Percentiles rank a stretch among this genome's conserved stretches.
These are phyloP conservation scores for Sorex fumeus DNA, from an alignment of 2,113 vertebrate genomes.

Conservation along the genomic window DNA sequence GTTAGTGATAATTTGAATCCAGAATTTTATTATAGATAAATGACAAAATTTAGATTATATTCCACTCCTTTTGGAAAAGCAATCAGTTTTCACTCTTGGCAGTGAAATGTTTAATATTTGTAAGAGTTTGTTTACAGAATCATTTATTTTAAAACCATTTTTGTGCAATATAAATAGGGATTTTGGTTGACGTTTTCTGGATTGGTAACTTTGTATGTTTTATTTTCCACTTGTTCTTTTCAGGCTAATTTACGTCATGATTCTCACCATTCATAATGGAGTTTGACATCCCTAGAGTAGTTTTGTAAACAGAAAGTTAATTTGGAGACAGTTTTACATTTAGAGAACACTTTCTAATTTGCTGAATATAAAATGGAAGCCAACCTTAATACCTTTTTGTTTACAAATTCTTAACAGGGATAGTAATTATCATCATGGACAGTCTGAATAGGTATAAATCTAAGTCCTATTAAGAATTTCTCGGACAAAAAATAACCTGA, in stretches of 20 bases:
- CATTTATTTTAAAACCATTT: not conserved
- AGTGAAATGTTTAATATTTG: not conserved
- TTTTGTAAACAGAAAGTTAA: conserved; percentile 79
- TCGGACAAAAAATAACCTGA: conserved; percentile 72
- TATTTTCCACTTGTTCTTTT: conserved; percentile 65
- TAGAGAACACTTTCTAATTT: conserved; percentile 77
- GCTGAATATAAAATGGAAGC: conserved; percentile 74
- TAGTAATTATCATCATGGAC: conserved; percentile 71
- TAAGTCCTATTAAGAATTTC: conserved; percentile 73
- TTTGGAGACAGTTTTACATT: conserved; percentile 74
- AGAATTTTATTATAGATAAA: not conserved
- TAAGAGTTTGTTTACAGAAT: not conserved
- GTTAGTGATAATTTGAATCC: not conserved
- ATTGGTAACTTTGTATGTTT: conserved; percentile 26
- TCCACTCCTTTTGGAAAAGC: not conserved
- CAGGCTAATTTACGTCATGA: conserved; percentile 64
- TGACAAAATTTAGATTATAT: not conserved
- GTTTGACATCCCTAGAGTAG: conserved; percentile 66
- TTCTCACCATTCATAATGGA: conserved; percentile 62
- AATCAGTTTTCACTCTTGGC: not conserved
- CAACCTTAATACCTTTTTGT: conserved; percentile 65
- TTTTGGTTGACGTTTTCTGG: conserved; percentile 19
- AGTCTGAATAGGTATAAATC: conserved; percentile 63
- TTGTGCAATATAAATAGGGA: conserved; percentile 26
- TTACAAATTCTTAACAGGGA: conserved; percentile 79